phyloP scores from a whole-genome alignment of 2,888 invertebrate species.

The Timema podura region DNA sequence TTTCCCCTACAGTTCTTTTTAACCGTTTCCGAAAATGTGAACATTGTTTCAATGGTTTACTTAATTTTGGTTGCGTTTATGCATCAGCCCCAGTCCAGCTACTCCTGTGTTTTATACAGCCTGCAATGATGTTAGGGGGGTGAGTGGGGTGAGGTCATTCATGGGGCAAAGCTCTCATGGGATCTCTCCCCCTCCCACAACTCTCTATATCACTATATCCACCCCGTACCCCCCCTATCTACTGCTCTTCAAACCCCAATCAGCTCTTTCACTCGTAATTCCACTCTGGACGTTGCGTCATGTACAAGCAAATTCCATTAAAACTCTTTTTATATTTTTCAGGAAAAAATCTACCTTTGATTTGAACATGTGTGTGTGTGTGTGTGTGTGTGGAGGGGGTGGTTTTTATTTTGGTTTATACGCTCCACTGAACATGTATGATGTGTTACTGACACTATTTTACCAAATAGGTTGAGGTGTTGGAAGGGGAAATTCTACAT shows the following conservation, averaged over 20 bases:
- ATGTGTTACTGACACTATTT: no score
- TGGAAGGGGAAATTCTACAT: no score
- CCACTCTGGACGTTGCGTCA: conserved; percentile 24
- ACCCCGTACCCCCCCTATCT: conserved; percentile 16
- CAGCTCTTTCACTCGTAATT: conserved; percentile 32
- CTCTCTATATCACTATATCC: conserved; percentile 25
- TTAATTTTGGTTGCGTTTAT: not conserved
- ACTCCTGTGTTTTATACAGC: no score
- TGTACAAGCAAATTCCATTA: conserved; percentile 33
- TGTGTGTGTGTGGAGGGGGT: no score
- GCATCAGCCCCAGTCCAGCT: conserved; percentile 5
- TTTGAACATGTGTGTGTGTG: conserved; percentile 11
- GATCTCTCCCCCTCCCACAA: conserved; percentile 20
- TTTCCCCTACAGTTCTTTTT: no score
- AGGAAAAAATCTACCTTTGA: conserved; percentile 10
- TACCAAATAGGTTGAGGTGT: no score
- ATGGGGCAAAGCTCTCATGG: conserved; percentile 28
- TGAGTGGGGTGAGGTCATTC: conserved; percentile 26
- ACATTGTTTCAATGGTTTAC: conserved; percentile 1
- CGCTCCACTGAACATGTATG: conserved; percentile 12
- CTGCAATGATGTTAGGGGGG: conserved; percentile 16
- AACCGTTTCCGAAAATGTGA: no score
- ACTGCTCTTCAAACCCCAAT: conserved; percentile 31
- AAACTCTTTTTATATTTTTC: conserved; percentile 29
- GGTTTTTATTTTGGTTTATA: no score